These are phyloP conservation scores for Cacoxenus indagator DNA, from an alignment of 2,888 invertebrate species.

Conservation along the genomic window DNA sequence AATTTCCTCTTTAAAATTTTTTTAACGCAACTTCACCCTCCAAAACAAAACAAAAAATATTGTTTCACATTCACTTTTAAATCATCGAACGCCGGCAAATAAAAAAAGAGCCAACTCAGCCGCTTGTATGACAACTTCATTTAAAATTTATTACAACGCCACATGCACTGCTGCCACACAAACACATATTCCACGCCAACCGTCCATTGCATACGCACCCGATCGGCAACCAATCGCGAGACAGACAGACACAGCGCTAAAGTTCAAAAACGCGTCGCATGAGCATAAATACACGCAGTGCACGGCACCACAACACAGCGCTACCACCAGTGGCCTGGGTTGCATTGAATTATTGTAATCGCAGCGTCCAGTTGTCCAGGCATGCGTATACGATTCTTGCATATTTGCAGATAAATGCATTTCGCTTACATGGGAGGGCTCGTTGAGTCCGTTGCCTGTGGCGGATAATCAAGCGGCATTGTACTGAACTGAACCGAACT, in stretches of 20 bases:
- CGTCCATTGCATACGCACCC: not conserved
- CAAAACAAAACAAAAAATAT: not conserved
- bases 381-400: not conserved
- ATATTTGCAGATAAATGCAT: not conserved
- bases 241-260: not conserved
- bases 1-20: not conserved
- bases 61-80: not conserved
- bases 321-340: not conserved
- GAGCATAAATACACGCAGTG: not conserved
- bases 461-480: too few relatives aligned
- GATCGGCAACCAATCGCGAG: not conserved
- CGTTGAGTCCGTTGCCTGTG: not conserved
- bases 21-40: not conserved
- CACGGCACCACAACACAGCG: not conserved
- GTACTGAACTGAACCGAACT: too few relatives aligned
- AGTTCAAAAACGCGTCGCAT: not conserved
- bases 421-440: slow-evolving; percentile 16
- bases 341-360: not conserved
- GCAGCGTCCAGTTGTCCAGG: not conserved
- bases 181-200: not conserved
- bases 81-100: not conserved
- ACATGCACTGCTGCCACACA: slow-evolving; percentile 14
- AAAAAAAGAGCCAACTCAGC: not conserved
- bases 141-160: slow-evolving; percentile 47
- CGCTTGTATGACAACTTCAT: slow-evolving; percentile 52